Base-by-base conservation (phyloP, 1,140 invertebrate species). In the Cydia strobilella region DNA sequence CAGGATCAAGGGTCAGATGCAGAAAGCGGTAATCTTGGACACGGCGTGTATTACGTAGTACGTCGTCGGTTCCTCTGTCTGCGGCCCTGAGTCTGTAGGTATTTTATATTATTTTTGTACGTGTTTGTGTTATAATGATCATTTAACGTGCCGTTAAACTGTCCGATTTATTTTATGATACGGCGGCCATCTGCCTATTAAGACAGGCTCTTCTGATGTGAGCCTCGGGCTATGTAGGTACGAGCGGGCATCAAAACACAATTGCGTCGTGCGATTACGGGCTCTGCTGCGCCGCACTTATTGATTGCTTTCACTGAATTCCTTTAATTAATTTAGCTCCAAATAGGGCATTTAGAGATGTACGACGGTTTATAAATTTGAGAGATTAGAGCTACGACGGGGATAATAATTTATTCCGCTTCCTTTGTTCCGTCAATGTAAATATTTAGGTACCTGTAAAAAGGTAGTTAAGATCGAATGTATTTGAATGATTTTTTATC, bases 231-330 rank as follows among this genome's bases (percentile, higher is more conserved):
- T 9, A 42, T 78, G 74, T 9, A 42, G 77, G 74, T 76, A 75
- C 77, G 77, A 77, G 72, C 77, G 79, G 80, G 79, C 80, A 82
- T 83, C 82, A 83, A 79, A 82, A 79, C 77, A 83, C 82, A 82
- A 82, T 83, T 69, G 80, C 51, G 78, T 73, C 74, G 54, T 42
- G 48, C 76, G 82, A 83, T 83, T 83, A 82, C 77, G 48, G 74
- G 74, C 66, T 72, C 66, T 48, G 74, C 69, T 72, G 77, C 77
- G 78, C 76, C 76, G 74, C 59, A 79, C 63, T 72, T 77, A 81
- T 81, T 79, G 79, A 81, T 81, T 78, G 76, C 76, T 77, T 74
- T 77, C 42, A 69, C 71, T 69, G 63, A 72, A 81, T 76, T 76
- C 54, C 63, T 75, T 80, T 79, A 74, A 74, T 75, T 75, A 77